Conservation (phyloP, 2,113 vertebrate genomes). For the Manacus vitellinus region DNA sequence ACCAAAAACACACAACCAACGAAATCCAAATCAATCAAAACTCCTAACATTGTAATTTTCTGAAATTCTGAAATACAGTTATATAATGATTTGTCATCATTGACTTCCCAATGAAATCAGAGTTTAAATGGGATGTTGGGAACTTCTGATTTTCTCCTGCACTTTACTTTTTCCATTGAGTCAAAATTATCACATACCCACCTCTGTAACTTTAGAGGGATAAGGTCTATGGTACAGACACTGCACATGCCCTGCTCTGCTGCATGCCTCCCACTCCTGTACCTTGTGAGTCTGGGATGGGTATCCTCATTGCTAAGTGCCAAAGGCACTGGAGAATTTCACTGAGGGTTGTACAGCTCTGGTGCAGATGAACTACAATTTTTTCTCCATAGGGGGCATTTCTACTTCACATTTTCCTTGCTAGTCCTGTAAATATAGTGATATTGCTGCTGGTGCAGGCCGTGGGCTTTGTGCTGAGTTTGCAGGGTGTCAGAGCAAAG, state of each 20-base stretch:
- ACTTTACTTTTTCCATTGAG: neutral
- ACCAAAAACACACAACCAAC: neutral
- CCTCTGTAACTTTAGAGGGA: neutral
- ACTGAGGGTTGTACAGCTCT: neutral
- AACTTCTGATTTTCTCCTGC: neutral
- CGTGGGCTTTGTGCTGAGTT: neutral
- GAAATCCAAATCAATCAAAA: neutral
- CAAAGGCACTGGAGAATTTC: fast-evolving
- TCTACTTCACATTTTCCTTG: neutral
- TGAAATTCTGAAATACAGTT: neutral
- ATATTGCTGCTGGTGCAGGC: neutral
- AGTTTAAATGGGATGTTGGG: neutral
- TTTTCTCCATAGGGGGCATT: neutral
- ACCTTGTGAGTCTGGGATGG: neutral
- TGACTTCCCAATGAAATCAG: neutral
- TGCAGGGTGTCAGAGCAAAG: neutral
- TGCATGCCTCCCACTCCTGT: neutral
- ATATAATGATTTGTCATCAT: neutral
- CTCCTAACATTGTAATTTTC: fast-evolving
- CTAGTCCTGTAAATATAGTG: neutral
- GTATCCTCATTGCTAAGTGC: neutral
- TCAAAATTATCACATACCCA: neutral
- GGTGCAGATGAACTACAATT: neutral
- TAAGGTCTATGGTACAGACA: neutral
- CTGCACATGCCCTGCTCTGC: fast-evolving